Percentiles rank a stretch among this genome's conserved stretches.
These are phyloP conservation scores for Muntiacus muntjak DNA, from an alignment of 2,113 vertebrate species.

Conservation along the genomic window DNA sequence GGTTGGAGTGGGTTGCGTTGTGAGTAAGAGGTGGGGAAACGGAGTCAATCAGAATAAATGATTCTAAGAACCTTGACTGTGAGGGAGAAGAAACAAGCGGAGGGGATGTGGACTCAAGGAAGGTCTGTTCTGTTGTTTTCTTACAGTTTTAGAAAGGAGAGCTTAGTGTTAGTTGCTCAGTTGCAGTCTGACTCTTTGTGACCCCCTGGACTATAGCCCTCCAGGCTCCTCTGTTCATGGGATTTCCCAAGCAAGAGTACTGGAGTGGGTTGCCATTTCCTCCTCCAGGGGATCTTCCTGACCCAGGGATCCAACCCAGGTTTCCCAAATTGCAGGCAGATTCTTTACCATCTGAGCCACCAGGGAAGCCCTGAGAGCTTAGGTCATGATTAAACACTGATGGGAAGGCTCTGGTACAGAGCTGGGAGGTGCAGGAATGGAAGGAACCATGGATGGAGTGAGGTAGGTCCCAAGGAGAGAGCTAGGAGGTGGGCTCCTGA, in stretches of 20 bases:
- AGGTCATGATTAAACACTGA: background rate
- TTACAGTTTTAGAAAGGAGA: background rate
- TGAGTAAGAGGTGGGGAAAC: constrained; percentile 51
- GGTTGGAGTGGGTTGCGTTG: constrained; percentile 58
- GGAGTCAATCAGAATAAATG: constrained; percentile 54
- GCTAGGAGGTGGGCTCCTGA: background rate
- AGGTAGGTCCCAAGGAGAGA: background rate
- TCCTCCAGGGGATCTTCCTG: background rate
- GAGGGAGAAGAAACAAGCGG: background rate
- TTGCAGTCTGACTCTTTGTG: background rate
- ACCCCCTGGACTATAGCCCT: background rate
- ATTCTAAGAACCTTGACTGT: constrained; percentile 43
- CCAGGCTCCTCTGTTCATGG: background rate
- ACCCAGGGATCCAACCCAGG: background rate
- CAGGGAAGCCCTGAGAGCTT: background rate
- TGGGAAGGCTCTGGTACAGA: background rate
- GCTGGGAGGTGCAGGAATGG: background rate
- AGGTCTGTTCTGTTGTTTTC: background rate
- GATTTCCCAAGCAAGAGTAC: background rate
- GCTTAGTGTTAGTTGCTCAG: background rate
- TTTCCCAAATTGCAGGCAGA: background rate
- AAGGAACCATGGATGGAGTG: background rate
- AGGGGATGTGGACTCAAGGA: background rate
- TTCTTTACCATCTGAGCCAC: background rate
- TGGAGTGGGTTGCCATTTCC: background rate